Base-by-base conservation (phyloP, 2,888 invertebrate genomes). In the Eristalis tenax region DNA sequence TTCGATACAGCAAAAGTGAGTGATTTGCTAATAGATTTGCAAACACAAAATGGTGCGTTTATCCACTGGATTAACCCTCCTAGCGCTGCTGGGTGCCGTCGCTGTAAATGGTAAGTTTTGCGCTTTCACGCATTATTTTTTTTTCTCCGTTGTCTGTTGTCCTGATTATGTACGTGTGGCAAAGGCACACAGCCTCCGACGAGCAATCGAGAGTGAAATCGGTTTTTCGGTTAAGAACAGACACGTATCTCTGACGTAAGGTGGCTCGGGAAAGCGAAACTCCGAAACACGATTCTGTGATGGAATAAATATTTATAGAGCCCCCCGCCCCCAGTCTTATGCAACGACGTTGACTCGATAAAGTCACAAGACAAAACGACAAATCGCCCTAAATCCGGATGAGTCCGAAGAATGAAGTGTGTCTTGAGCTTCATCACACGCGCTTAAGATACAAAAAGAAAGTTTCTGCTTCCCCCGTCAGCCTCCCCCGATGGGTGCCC, bases 21-120 rank as follows among this genome's bases (percentile, higher is more conserved):
- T 76, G 26, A 38, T 69, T 64, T 73, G 38, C 63, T 68, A 56
- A 74, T 18, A 59, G 32, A 66, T 66, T 64, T 56, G 23, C 56
- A 28, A 77, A 65, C 28, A 64, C 57, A 83, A 83, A 76, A 87
- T 87, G 87, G 83, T 83, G 79, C 87, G 76, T 73, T 76, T 76
- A 80, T 80, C 83, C 61, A 10, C 80, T 80, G 83, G 87, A 87
- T 87, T 87, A 87, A 79, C 79, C 83, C 68, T 87, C 64, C 26
- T 87, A 76, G 83, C 87, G 71, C 43, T 87, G 71, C 75, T 87
- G 43, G 63, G 64, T 40, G 68, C 59, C 68, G 68, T 59, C 40
- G 68, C 57, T 68, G 87, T 87, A 76, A 83, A 87, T 83, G 87
- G 87, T 87, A 87, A 83, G 87, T 83, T 71, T 83, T 63, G 50